Evolutionary conservation across 2,888 invertebrate species (phyloP).

Genomic region (Meteorus colon): DNA sequence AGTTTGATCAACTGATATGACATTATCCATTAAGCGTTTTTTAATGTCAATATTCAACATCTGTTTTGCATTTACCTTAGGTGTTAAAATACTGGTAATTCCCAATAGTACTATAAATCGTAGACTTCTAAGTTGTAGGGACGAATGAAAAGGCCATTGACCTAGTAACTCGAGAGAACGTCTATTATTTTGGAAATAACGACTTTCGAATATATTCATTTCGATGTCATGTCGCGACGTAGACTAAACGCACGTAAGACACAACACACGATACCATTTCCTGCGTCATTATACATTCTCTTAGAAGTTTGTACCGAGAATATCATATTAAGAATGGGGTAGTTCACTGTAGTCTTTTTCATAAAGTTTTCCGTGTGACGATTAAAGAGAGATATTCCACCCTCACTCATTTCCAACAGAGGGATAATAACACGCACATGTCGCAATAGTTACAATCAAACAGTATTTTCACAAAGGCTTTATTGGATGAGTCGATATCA

Average conservation of each 20-base stretch:
- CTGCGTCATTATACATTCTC: background rate
- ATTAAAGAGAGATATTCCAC: background rate
- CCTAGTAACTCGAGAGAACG: constrained; percentile 9
- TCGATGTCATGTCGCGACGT: background rate
- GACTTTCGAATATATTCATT: background rate
- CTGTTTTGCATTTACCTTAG: constrained; percentile 23
- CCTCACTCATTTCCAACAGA: background rate
- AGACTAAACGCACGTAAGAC: background rate
- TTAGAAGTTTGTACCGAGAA: background rate
- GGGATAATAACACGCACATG: background rate
- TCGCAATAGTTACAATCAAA: background rate
- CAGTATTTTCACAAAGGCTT: no score
- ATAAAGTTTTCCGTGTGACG: background rate
- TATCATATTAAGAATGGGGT: background rate
- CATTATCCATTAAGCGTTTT: background rate
- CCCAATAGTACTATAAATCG: background rate
- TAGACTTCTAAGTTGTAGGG: background rate
- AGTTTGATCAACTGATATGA: constrained; percentile 45
- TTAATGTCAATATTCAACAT: background rate
- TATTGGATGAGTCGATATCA: no score
- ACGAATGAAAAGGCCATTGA: constrained; percentile 31
- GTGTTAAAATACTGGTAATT: constrained; percentile 25
- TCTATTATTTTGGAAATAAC: background rate
- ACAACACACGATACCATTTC: background rate
- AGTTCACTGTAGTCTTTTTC: background rate